Base-by-base conservation (phyloP, 2,113 vertebrate genomes). In the Centropus unirufus region DNA sequence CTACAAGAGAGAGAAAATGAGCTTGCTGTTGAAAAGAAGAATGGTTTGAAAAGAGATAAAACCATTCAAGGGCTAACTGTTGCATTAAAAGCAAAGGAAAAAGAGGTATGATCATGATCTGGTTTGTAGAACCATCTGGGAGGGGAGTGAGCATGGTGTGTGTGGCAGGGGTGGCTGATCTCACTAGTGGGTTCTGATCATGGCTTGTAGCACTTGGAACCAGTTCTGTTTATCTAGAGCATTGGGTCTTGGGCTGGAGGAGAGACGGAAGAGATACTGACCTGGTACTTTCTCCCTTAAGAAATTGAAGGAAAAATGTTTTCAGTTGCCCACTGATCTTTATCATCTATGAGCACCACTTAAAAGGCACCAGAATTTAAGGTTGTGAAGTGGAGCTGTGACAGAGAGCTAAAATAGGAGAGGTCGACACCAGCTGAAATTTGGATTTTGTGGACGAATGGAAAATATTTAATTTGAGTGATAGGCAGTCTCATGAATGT, bases 21-120 rank as follows among this genome's bases (percentile, higher is more conserved):
- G 90, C 98, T 99, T 90, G 97, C 96, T 91, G 96, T 97, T 26
- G 99, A 99, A 91, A 99, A 98, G 98, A 99, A 98, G 97, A 99
- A 99, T 93, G 96, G 98, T 86, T 87, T 99, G 93, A 99, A 99
- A 97, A 98, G 99, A 96, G 99, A 99, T 97, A 99, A 99, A 98
- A 99, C 99, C 30, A 99, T 99, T 96, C 99, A 99, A 96, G 99
- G 99, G 19, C 98, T 99, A 75, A 98, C 98, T 59, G 96, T 98
- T 69, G 98, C 99, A 58, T 97, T 99, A 73, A 98, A 98, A 96
- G 98, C 98, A 78, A 99, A 99, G 94, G 99, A 99, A 57, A 99
- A 98, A 93, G 99, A 99, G 98, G 99, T 99, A 87, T 82, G 95
- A 40, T 66, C 83, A 9, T 54, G 68, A 24, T 58, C 55, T 93